A percentile compares a stretch with the other conserved stretches of the same genome.
These are phyloP conservation scores for Hippoglossus stenolepis DNA, from an alignment of 2,113 vertebrate species.

Conservation along the genomic window DNA sequence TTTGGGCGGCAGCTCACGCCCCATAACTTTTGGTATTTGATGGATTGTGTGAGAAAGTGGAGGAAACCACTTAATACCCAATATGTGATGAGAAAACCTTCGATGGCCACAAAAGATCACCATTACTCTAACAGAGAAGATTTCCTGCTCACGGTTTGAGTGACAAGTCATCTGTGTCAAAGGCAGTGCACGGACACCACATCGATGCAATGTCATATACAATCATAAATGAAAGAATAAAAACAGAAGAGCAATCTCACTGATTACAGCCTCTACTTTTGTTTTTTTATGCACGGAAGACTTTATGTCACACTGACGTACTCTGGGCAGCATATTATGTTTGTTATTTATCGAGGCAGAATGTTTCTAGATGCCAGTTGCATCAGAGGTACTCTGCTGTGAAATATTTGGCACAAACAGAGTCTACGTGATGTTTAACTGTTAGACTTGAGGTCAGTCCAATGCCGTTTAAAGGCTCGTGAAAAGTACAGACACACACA, in stretches of 20 bases:
- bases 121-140: neutral
- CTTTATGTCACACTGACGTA: constrained; percentile 1
- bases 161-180: constrained; percentile 42
- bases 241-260: constrained; percentile 18
- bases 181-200: neutral
- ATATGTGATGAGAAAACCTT: neutral
- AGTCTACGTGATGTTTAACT: constrained; percentile 9
- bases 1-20: too few species aligned
- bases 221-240: constrained; percentile 7
- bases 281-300: neutral
- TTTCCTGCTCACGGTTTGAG: constrained; percentile 32
- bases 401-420: constrained; percentile 18
- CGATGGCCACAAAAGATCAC: constrained; percentile 14
- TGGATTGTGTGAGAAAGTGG: too few species aligned
- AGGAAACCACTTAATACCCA: too few species aligned
- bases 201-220: constrained; percentile 7
- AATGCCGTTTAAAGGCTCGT: constrained; percentile 10
- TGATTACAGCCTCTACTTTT: constrained; percentile 27
- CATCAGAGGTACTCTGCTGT: neutral
- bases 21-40: too few species aligned
- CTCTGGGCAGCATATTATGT: constrained; percentile 24
- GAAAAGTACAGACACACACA: constrained; percentile 5
- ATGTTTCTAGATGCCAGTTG: constrained; percentile 1
- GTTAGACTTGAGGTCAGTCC: constrained; percentile 28
- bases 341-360: constrained; percentile 10